Base-by-base conservation (phyloP, 2,888 invertebrate species). In the Bruchidius siliquastri region DNA sequence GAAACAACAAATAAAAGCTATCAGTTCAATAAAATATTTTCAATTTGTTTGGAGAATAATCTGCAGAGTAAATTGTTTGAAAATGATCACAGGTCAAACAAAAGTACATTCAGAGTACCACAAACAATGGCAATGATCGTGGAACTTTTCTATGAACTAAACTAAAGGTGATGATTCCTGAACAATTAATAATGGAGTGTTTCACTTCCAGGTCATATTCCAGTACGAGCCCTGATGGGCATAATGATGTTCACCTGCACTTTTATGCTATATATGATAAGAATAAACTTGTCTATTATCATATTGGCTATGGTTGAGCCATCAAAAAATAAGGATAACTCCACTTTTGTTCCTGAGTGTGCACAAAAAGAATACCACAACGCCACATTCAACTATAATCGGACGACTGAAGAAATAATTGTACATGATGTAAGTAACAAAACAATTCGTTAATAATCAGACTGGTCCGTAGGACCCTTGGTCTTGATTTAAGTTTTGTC, bases 261-360 rank as follows among this genome's bases (percentile, higher is more conserved):
- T 79, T 91, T 93, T 87, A 89, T 92, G 78, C 89, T 90, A 20
- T 94, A 94, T 86, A 92, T 93, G 91, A 88, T 92, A 77, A 89
- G 93, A 72, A 91, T 93, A 0, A 94, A 94, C 83, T 91, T 94
- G 87, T 93, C 93, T 20, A 90, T 94, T 72, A 92, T 92, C 79
- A 88, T 93, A 68, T 90, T 93, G 70, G 92, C 92, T 6, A 93
- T 93, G 93, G 91, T 92, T 2, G 88, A 90, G 8, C 88, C 81
- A 76, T 68, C 79, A 78, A 73, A 26, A 3, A 70, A 67, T 20
- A 71, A 72, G 66, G 74, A 72, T 22, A 76, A 76, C 21, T 67
- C 21, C 8, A 72, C 72, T 4, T 70, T 76, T 22, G 72, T 75
- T 32, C 76, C 81, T 18, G 81, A 81, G 74, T 81, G 81, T 75